Conservation (phyloP, 1,140 invertebrate genomes). For the Neotoxoptera formosana region DNA sequence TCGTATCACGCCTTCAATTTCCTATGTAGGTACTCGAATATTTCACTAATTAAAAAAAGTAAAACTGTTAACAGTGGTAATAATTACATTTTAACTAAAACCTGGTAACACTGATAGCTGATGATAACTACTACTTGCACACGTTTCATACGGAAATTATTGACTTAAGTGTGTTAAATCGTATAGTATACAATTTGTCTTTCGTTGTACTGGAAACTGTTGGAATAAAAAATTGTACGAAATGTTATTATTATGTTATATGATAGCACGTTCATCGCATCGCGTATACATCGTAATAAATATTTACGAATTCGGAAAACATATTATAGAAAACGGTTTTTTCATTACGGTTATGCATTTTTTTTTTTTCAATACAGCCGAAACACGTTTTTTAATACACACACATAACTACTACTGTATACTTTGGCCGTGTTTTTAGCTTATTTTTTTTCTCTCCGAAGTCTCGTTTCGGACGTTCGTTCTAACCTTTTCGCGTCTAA, state of each 20-base stretch:
- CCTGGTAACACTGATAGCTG: background rate
- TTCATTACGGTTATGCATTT: background rate
- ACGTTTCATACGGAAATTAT: too few species aligned
- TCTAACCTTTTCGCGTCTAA: background rate
- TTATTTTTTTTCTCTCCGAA: background rate
- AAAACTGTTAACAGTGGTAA: background rate
- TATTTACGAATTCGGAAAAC: background rate
- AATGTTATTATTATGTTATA: background rate
- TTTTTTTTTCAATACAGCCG: too few species aligned
- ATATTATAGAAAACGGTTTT: background rate
- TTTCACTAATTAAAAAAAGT: background rate
- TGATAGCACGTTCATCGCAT: background rate
- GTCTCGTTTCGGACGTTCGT: too few species aligned
- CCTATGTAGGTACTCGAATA: background rate
- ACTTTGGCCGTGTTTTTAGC: background rate
- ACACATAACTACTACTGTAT: background rate
- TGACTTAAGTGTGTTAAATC: too few species aligned
- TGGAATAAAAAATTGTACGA: background rate
- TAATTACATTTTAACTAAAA: background rate
- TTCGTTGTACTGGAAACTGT: background rate
- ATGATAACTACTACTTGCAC: background rate
- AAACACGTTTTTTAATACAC: background rate
- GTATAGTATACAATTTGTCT: too few species aligned
- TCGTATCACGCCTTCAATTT: background rate
- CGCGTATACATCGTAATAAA: background rate